Percentiles rank a stretch among this genome's conserved stretches.
These are phyloP conservation scores for Onthophagus sagittarius DNA, from an alignment of 2,888 invertebrate genomes.

Conservation along the genomic window DNA sequence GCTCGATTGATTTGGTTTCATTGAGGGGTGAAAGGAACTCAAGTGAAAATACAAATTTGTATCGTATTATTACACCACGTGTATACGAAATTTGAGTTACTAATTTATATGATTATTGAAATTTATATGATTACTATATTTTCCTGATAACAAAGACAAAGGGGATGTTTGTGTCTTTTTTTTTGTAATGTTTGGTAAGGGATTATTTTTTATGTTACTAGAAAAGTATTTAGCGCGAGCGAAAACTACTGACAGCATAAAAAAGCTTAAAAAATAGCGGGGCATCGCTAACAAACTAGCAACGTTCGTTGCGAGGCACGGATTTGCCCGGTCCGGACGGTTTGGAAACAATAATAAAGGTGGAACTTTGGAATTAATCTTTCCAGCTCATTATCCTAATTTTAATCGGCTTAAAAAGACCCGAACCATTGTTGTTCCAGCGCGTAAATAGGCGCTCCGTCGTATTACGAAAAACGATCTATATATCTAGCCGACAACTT, in stretches of 20 bases:
- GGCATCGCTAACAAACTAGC: background rate
- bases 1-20: background rate
- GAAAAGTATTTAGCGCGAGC: background rate
- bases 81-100: background rate
- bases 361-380: slow-evolving; percentile 5
- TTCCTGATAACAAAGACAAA: too few relatives aligned
- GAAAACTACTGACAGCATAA: background rate
- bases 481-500: background rate
- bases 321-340: background rate
- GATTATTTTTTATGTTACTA: background rate
- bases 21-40: background rate
- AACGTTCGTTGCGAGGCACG: background rate
- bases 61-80: slow-evolving; percentile 7
- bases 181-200: background rate
- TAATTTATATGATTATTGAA: too few relatives aligned
- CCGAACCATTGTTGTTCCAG: background rate
- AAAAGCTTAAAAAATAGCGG: background rate
- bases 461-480: background rate
- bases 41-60: slow-evolving; percentile 1
- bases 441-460: background rate
- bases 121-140: too few relatives aligned
- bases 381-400: slow-evolving; percentile 19
- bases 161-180: too few relatives aligned
- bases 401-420: slow-evolving; percentile 20
- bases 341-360: slow-evolving; percentile 7